Conservation (phyloP, 2,888 invertebrate species). For the Hirtodrosophila duncani region DNA sequence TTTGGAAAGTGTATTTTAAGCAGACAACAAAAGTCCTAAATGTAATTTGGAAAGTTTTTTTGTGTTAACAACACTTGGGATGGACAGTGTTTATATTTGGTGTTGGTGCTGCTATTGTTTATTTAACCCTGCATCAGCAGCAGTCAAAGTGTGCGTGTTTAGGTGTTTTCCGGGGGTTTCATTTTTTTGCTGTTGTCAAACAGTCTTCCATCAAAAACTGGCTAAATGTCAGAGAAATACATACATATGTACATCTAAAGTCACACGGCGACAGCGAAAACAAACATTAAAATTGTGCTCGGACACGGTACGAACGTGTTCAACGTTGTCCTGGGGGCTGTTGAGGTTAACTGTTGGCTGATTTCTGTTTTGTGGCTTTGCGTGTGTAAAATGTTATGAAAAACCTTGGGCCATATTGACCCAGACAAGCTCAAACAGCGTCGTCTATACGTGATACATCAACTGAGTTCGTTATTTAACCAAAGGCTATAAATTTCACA, state of each 20-base stretch:
- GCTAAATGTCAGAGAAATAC: constrained; percentile 9
- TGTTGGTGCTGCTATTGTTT: constrained; percentile 4
- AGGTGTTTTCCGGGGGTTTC: no score
- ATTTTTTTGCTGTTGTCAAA: no score
- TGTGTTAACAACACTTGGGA: constrained; percentile 38
- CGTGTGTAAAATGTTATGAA: constrained; percentile 44
- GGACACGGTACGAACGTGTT: no score
- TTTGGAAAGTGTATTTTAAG: no score
- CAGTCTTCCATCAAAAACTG: constrained; percentile 12
- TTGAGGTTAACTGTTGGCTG: constrained; percentile 19
- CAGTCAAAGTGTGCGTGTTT: constrained; percentile 54
- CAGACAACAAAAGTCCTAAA: constrained; percentile 30
- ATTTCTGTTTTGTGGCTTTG: constrained; percentile 24
- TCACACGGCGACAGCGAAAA: constrained; percentile 65
- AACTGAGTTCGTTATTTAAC: no score
- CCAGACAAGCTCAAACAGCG: constrained; percentile 38
- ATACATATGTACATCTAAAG: constrained; percentile 31
- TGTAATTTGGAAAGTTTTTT: constrained; percentile 69
- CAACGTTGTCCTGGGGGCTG: constrained; percentile 13
- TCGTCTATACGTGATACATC: no score
- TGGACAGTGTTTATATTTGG: constrained; percentile 46
- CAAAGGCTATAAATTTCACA: no score
- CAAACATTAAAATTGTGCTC: constrained; percentile 48
- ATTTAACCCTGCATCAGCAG: constrained; percentile 28
- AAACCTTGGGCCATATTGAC: constrained; percentile 50